Evolutionary conservation across 2,888 invertebrate genomes (phyloP).

Genomic region (Drosophila sordidapex): DNA sequence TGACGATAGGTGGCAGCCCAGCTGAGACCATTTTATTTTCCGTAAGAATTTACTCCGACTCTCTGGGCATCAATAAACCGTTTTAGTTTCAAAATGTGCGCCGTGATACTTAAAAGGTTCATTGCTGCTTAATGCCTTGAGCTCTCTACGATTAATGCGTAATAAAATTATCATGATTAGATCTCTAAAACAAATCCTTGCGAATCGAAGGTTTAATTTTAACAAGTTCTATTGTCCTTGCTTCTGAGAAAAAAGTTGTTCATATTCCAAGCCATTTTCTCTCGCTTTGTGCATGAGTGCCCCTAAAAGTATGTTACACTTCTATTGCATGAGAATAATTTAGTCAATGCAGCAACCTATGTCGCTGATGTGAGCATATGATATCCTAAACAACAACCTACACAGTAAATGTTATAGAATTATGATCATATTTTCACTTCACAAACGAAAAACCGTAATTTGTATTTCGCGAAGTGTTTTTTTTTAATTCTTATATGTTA

Average conservation of each 20-base stretch:
- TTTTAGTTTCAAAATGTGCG: constrained; percentile 1
- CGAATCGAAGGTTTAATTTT: background rate
- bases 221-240: background rate
- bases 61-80: background rate
- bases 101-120: background rate
- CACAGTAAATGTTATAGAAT: background rate
- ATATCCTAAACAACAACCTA: background rate
- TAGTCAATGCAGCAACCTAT: background rate
- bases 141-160: background rate
- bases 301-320: background rate
- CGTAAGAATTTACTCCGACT: background rate
- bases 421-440: background rate
- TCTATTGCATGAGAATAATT: background rate
- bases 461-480: background rate
- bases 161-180: background rate
- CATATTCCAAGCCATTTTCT: background rate
- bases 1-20: constrained; percentile 19
- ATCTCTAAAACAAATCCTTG: background rate
- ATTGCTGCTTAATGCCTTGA: background rate
- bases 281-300: background rate
- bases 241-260: background rate
- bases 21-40: background rate
- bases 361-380: too few relatives aligned
- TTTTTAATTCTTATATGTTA: rapidly evolving
- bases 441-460: background rate